A percentile compares a stretch with the other conserved stretches of the same genome.
phyloP scores from a whole-genome alignment of 2,797 vertebrate genomes.

The Mormyrus hasselquistii region DNA sequence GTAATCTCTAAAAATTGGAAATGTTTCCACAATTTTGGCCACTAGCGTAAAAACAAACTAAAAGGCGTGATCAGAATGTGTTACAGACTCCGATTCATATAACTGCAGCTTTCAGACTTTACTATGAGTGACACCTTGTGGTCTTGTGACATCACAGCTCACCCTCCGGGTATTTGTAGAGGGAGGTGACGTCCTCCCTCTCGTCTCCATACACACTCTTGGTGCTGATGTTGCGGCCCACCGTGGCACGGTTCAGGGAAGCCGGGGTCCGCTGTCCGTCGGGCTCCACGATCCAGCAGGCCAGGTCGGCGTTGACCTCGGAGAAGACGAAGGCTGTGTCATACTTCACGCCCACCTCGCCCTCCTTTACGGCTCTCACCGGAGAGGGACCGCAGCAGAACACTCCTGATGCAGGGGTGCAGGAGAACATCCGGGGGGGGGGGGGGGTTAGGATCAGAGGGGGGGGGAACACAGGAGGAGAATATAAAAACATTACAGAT shows the following conservation, averaged over 20 bases:
- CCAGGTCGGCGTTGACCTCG: conserved; percentile 70
- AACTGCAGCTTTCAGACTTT: background rate
- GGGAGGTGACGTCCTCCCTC: conserved; percentile 75
- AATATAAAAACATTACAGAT: background rate
- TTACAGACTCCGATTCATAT: background rate
- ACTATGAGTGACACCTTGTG: background rate
- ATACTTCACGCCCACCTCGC: conserved; percentile 60
- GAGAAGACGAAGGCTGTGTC: conserved; percentile 66
- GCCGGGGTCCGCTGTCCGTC: conserved; percentile 43
- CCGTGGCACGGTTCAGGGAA: conserved; percentile 28
- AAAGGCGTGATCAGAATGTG: background rate
- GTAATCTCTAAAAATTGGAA: background rate
- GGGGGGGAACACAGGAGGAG: background rate
- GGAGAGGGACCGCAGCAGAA: conserved; percentile 70
- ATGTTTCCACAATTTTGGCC: background rate
- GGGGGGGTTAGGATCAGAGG: background rate
- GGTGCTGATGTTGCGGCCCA: conserved; percentile 83
- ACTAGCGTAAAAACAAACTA: background rate
- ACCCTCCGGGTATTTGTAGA: conserved; percentile 92
- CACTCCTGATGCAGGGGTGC: conserved; percentile 44
- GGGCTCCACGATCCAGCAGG: conserved; percentile 49
- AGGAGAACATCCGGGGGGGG: background rate
- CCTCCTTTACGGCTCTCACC: conserved; percentile 63
- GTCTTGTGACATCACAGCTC: conserved; percentile 20
- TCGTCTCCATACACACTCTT: conserved; percentile 74